These are phyloP conservation scores for Drosophila tripunctata DNA, from an alignment of 2,888 invertebrate genomes.

Conservation along the genomic window DNA sequence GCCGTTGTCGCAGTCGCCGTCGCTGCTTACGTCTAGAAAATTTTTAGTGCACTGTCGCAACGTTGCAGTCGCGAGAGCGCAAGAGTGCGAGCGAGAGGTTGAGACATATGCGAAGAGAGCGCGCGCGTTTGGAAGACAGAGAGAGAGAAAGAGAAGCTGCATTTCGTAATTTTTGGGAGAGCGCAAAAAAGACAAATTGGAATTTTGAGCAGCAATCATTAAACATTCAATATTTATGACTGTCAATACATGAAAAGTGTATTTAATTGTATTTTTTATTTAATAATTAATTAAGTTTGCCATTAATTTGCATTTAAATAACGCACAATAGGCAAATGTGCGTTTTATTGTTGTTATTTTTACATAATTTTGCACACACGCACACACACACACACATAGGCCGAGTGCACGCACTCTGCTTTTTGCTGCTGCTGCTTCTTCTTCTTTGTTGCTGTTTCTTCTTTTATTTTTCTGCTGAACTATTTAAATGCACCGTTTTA, in stretches of 20 bases:
- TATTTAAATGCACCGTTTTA: conserved; percentile 31
- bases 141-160: conserved; percentile 43
- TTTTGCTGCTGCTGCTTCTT: no score
- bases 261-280: conserved; percentile 40
- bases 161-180: conserved; percentile 53
- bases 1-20: conserved; percentile 8
- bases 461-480: conserved; percentile 13
- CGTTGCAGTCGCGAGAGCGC: conserved; percentile 40
- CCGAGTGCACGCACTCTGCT: conserved; percentile 64
- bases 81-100: conserved; percentile 13
- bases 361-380: conserved; percentile 70
- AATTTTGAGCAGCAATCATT: conserved; percentile 47
- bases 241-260: conserved; percentile 46
- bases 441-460: conserved; percentile 31
- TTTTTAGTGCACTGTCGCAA: conserved; percentile 60
- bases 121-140: conserved; percentile 1
- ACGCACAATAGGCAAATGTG: conserved; percentile 49
- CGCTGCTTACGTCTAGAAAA: conserved; percentile 57
- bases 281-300: conserved; percentile 37
- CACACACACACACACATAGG: conserved; percentile 23
- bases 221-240: conserved; percentile 44
- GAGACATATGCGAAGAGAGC: no score
- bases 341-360: conserved; percentile 63
- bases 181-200: conserved; percentile 54
- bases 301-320: conserved; percentile 45